Evolutionary conservation across 2,797 vertebrate genomes (phyloP).

Genomic region (Peromyscus eremicus): DNA sequence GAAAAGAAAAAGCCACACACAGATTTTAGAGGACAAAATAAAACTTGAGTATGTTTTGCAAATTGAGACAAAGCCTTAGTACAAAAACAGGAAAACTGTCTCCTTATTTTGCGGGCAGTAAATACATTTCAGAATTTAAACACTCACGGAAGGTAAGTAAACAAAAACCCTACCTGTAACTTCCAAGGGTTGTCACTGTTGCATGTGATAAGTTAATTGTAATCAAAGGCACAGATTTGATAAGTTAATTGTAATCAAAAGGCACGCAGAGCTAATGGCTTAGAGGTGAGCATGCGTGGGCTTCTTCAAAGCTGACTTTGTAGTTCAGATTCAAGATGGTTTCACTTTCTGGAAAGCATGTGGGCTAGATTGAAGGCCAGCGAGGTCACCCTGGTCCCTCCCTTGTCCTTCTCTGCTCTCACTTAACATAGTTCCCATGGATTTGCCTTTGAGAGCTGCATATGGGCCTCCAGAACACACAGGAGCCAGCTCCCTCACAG

Average conservation of each 20-base stretch:
- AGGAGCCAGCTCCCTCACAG: neutral
- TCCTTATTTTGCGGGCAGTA: slow-evolving; percentile 32
- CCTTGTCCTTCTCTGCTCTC: neutral
- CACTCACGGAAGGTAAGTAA: neutral
- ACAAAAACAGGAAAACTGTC: slow-evolving; percentile 52
- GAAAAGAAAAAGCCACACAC: slow-evolving; percentile 73
- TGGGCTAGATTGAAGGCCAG: neutral
- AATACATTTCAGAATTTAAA: slow-evolving; percentile 56
- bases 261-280: neutral
- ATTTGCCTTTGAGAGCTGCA: neutral
- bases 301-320: slow-evolving; percentile 8
- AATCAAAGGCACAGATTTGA: neutral
- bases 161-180: slow-evolving; percentile 7
- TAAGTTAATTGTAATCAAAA: neutral
- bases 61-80: slow-evolving; percentile 63
- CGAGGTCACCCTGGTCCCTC: neutral
- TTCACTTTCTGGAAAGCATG: neutral
- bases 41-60: slow-evolving; percentile 74
- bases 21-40: slow-evolving; percentile 76
- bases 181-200: neutral
- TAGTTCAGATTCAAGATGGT: slow-evolving; percentile 19
- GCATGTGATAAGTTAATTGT: neutral
- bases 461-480: neutral
- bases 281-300: neutral
- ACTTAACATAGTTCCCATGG: neutral